phyloP scores from a whole-genome alignment of 2,113 vertebrate genomes.

The Corythoichthys intestinalis region DNA sequence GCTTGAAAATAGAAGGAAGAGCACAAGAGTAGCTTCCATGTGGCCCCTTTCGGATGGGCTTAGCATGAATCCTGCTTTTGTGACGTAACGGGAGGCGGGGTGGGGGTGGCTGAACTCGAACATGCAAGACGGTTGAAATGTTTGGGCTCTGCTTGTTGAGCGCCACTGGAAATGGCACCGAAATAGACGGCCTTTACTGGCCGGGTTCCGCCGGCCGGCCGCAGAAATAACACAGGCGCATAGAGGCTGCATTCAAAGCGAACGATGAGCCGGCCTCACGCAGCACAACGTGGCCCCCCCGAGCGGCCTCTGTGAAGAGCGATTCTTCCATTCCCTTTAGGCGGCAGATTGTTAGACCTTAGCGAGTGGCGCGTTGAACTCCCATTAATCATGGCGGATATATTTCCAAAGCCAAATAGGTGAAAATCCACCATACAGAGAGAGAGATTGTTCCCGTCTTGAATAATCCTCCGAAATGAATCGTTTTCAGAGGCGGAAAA shows the following conservation, averaged over 20 bases:
- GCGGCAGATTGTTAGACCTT: background rate
- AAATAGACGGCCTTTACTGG: conserved; percentile 28
- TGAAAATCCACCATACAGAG: too few relatives aligned
- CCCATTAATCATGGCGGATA: too few relatives aligned
- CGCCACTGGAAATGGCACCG: conserved; percentile 52
- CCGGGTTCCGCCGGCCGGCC: conserved; percentile 40
- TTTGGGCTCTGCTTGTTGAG: conserved; percentile 43
- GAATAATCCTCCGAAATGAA: too few relatives aligned
- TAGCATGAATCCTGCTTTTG: conserved; percentile 66
- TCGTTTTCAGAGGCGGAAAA: too few relatives aligned
- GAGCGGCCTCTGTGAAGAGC: background rate
- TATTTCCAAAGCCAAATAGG: too few relatives aligned
- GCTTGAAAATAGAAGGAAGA: conserved; percentile 34
- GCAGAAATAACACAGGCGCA: conserved; percentile 61
- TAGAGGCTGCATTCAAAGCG: conserved; percentile 58
- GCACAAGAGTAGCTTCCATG: conserved; percentile 10
- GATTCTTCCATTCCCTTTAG: background rate
- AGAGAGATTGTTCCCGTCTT: too few relatives aligned
- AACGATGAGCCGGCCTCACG: conserved; percentile 25
- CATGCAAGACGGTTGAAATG: conserved; percentile 42
- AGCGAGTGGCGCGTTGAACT: too few relatives aligned
- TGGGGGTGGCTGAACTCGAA: conserved; percentile 60
- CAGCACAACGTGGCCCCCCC: background rate
- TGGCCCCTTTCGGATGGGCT: conserved; percentile 2
- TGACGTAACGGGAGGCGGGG: conserved; percentile 67